Evolutionary conservation across 2,797 vertebrate genomes (phyloP), one percentile per base, ranked within the genome.

Genomic region (Lacerta viridis): DNA sequence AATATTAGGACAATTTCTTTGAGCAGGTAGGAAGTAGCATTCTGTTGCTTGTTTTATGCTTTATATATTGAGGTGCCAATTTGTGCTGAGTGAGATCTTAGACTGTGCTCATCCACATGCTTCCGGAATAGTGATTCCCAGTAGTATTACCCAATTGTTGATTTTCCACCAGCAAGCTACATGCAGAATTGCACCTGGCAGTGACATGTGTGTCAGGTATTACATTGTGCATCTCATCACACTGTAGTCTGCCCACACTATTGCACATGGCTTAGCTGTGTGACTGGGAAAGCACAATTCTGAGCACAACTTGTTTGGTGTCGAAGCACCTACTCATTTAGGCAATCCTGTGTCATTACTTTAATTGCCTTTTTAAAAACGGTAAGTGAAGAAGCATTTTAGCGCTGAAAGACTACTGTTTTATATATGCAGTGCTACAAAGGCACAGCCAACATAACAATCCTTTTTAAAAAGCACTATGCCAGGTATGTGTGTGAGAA

Each of bases 1-100:
- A 78, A 89, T 94, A 72, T 71, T 91, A 91, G 84, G 88, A 78
- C 77, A 64, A 33, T 50, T 39, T 75, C 71, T 23, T 74, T 74
- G 39, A 75, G 33, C 74, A 75, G 27, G 2, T 43, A 43, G 72
- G 55, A 80, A 59, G 5, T 59, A 66, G 41, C 41, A 15, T 10
- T 29, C 75, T 77, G 72, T n/a, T 29, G 20, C 59, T 61, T 61
- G 59, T 61, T 61, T 61, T 69, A 69, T 27, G 25, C 9, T 27
- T 69, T n/a, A 17, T n/a, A 10, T 61, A 80, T 36, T 80, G 50
- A 61, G n/a, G 59, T 64, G n/a, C 20, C 50, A 59, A n/a, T 55
- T 80, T 33, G 10, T 23, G n/a, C 59, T 64, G 55, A 41, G 33
- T 80, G 55, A 80, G 23, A n/a, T 33, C n/a, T 13, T 39, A 23